These are phyloP conservation scores for Clamator glandarius DNA, from an alignment of 2,797 vertebrate species.

Conservation along the genomic window DNA sequence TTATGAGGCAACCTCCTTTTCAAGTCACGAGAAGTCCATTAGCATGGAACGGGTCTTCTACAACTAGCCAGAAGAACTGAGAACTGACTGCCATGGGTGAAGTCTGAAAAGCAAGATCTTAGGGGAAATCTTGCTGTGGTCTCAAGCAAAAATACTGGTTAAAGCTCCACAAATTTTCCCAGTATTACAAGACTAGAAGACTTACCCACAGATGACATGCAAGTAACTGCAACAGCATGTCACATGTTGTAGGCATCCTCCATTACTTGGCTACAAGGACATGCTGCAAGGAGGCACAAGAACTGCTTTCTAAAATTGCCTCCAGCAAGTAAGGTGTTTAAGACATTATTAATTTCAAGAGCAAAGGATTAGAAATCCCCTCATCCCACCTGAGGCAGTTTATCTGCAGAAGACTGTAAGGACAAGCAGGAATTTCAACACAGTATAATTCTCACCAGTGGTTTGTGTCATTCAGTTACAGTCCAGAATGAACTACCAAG, in stretches of 20 bases:
- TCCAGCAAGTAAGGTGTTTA: background rate
- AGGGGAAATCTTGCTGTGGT: background rate
- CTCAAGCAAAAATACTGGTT: background rate
- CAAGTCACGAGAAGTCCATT: background rate
- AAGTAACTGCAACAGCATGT: background rate
- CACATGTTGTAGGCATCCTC: background rate
- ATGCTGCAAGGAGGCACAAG: background rate
- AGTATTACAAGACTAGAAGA: background rate
- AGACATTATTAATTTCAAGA: background rate
- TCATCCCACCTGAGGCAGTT: constrained; percentile 24
- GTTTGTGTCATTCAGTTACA: constrained; percentile 60
- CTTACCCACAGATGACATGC: background rate
- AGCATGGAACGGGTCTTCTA: background rate
- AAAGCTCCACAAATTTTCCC: background rate
- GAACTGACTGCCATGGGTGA: background rate
- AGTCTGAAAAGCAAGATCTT: background rate
- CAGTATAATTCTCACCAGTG: constrained; percentile 27
- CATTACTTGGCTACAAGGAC: background rate
- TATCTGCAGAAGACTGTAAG: constrained; percentile 10
- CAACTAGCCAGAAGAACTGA: background rate
- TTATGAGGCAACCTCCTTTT: background rate
- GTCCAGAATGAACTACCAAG: constrained; percentile 57
- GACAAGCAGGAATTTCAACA: constrained; percentile 40
- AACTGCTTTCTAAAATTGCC: background rate
- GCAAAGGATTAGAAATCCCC: constrained; percentile 15